A percentile compares a stretch with the other conserved stretches of the same genome.
Evolutionary conservation across 30 jellyfish, hydroid and myxozoan species (phyloP).

Genomic region (Cassiopea xamachana): DNA sequence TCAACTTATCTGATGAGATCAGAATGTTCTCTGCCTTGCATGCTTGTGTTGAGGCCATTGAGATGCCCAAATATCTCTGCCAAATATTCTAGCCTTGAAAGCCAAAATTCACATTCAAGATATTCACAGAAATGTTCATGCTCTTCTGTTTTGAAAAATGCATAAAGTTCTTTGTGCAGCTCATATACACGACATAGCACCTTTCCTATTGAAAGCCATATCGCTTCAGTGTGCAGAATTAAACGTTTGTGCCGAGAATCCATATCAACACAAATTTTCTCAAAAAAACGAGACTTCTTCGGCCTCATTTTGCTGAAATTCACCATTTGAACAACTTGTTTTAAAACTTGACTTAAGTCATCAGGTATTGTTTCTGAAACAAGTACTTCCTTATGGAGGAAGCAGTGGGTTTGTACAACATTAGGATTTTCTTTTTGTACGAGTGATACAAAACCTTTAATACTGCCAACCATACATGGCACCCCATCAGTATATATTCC

Average conservation of each 20-base stretch:
- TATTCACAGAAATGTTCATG: not conserved
- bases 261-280: not conserved
- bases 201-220: not conserved
- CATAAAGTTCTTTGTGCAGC: not conserved
- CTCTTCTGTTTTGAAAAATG: not conserved
- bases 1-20: not conserved
- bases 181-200: not conserved
- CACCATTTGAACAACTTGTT: not conserved
- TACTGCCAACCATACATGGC: not conserved
- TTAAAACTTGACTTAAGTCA: not conserved
- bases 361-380: not conserved
- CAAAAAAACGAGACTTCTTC: not conserved
- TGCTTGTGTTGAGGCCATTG: not conserved
- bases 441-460: not conserved
- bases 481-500: not conserved
- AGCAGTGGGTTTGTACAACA: not conserved
- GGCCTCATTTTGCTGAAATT: not conserved
- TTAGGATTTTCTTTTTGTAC: not conserved
- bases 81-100: not conserved
- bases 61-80: not conserved
- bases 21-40: not conserved
- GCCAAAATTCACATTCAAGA: not conserved
- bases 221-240: not conserved
- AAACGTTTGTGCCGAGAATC: not conserved
- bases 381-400: not conserved